These are phyloP conservation scores for Eueremaeus valkanovi DNA, from an alignment of 2,888 invertebrate genomes.

Conservation along the genomic window DNA sequence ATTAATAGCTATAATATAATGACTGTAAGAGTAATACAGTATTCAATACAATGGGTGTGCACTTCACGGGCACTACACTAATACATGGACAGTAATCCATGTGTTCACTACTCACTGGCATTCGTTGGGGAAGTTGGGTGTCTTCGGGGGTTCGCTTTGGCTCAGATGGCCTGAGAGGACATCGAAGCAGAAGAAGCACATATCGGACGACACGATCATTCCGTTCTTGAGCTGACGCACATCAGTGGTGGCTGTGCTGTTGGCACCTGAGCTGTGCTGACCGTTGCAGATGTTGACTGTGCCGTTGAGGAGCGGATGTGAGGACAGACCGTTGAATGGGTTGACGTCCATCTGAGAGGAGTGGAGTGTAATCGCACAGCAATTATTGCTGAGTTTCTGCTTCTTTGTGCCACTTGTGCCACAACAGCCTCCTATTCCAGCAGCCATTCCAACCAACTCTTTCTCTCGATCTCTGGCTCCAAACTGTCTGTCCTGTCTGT, in stretches of 20 bases:
- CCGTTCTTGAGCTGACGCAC: background rate
- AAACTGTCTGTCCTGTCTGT: too few relatives aligned
- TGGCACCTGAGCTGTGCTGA: background rate
- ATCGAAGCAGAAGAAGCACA: constrained; percentile 99
- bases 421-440: constrained; percentile 68
- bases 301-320: too few relatives aligned
- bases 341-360: constrained; percentile 53
- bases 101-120: constrained; percentile 71
- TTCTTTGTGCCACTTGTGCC: constrained; percentile 78
- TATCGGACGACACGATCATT: constrained; percentile 70
- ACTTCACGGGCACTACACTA: background rate
- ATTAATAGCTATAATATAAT: too few relatives aligned
- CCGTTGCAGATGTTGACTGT: background rate
- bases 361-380: constrained; percentile 54
- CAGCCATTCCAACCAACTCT: constrained; percentile 56
- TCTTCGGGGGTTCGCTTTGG: constrained; percentile 83
- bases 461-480: background rate
- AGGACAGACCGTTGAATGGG: constrained; percentile 39
- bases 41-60: background rate
- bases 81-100: too few relatives aligned
- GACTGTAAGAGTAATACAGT: too few relatives aligned
- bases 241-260: constrained; percentile 1
- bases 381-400: constrained; percentile 74
- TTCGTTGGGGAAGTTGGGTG: constrained; percentile 88
- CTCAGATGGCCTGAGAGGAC: constrained; percentile 91